These are phyloP conservation scores for Mamestra configurata DNA, from an alignment of 1,140 invertebrate species.

Conservation along the genomic window DNA sequence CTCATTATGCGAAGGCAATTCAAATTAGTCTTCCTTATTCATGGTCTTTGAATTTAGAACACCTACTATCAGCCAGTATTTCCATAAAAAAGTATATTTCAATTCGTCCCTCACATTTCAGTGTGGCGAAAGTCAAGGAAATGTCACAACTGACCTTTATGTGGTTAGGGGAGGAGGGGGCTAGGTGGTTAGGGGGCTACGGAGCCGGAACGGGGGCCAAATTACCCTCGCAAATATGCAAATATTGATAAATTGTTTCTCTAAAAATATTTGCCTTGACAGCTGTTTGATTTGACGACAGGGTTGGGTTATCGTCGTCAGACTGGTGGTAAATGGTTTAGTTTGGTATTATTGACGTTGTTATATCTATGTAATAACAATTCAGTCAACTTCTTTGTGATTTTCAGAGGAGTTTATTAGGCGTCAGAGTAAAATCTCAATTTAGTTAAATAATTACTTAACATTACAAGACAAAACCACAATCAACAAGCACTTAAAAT, in stretches of 20 bases:
- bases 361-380: neutral
- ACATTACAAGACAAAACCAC: too few relatives aligned
- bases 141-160: conserved; percentile 56
- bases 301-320: conserved; percentile 2
- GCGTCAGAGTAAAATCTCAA: too few relatives aligned
- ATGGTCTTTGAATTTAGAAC: conserved; percentile 44
- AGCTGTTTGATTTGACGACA: conserved; percentile 18
- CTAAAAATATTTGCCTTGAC: conserved; percentile 24
- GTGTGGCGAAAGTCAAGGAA: conserved; percentile 56
- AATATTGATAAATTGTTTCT: conserved; percentile 55
- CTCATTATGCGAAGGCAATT: conserved; percentile 1
- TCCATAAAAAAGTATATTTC: conserved; percentile 29
- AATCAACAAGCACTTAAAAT: too few relatives aligned
- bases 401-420: too few relatives aligned
- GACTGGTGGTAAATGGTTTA: neutral
- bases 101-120: conserved; percentile 58
- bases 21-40: conserved; percentile 4
- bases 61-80: neutral
- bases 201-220: conserved; percentile 8
- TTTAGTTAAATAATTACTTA: too few relatives aligned
- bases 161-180: neutral
- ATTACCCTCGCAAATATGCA: conserved; percentile 56
- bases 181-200: neutral
- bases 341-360: too few relatives aligned
- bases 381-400: neutral